Base-by-base conservation (phyloP, 2,113 vertebrate genomes). In the Oreamnos americanus region DNA sequence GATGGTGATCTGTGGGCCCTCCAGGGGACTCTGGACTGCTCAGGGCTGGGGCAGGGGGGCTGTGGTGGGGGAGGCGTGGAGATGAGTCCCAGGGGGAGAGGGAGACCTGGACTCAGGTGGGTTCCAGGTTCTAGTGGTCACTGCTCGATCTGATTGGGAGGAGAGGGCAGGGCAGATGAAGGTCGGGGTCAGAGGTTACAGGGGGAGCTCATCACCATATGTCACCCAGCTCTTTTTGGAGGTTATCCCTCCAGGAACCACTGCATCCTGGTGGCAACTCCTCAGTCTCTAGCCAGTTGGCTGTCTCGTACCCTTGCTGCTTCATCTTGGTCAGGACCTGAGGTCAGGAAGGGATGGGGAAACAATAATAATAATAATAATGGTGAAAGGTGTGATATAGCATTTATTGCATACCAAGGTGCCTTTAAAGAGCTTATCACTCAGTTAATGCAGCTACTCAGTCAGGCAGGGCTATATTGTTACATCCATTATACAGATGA, bases 291-390 rank as follows among this genome's bases (percentile, higher is more conserved):
- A 28, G 47, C 57, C 97, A 94, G 17, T 60, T 60, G 57, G 88
- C 36, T 5, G 82, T 25, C 14, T 98, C 97, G 5, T 23, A 82
- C 0, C 76, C 87, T 30, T 98, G 97, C 58, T 96, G 96, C n/a
- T 97, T 98, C 97, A 98, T 98, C 95, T 98, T 98, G 39, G 94
- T 95, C 86, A 98, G 96, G 90, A 98, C 96, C 98, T 98, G 87
- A 47, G 78, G 51, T 23, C 13, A 0, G 28, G 23, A 16, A 10
- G 2, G 23, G 11, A 74, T 9, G 43, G 82, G 83, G 49, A 23
- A 55, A 53, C 3, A 82, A 15, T 14, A 43, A 25, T n/a, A 30
- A 25, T 25, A 23, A 36, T 47, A 28, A 39, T 13, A 16, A 67
- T 39, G n/a, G 60, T 87, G 88, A 43, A 62, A 62, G 10, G 51